Evolutionary conservation across 1,140 invertebrate genomes (phyloP).

Genomic region (Drosophila elegans): DNA sequence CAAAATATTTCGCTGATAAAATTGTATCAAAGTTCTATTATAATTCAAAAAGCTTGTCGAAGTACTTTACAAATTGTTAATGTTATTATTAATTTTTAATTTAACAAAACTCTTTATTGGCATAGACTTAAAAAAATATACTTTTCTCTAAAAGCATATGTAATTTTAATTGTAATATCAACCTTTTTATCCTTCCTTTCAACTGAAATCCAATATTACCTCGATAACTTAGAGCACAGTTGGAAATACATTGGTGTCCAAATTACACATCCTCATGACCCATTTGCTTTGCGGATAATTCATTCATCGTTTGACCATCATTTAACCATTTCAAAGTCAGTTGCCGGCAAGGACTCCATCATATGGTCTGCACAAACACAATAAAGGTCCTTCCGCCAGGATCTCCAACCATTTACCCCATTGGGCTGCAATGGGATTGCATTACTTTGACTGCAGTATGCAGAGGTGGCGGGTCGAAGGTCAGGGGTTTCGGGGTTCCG

Average conservation of each 20-base stretch:
- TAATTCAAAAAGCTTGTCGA: no score
- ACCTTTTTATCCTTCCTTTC: no score
- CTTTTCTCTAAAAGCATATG: no score
- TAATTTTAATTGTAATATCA: no score
- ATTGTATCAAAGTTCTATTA: no score
- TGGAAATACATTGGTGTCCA: slow-evolving; percentile 1
- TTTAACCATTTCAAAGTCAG: slow-evolving; percentile 48
- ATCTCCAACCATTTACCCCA: slow-evolving; percentile 31
- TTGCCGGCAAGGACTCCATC: slow-evolving; percentile 34
- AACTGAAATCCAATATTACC: no score
- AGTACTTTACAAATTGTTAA: no score
- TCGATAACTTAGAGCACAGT: neutral
- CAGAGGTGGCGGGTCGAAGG: neutral
- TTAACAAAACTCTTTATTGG: neutral
- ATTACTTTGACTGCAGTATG: slow-evolving; percentile 52
- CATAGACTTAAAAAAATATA: no score
- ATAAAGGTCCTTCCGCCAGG: slow-evolving; percentile 28
- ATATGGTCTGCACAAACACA: slow-evolving; percentile 47
- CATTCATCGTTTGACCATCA: slow-evolving; percentile 42
- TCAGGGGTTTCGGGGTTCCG: neutral
- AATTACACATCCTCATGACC: slow-evolving; percentile 12
- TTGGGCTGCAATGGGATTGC: slow-evolving; percentile 29
- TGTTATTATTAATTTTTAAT: no score
- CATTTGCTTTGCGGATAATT: slow-evolving; percentile 24
- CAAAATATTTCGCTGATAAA: no score